Base-by-base conservation (phyloP, 2,113 vertebrate genomes). In the Centropus bengalensis region DNA sequence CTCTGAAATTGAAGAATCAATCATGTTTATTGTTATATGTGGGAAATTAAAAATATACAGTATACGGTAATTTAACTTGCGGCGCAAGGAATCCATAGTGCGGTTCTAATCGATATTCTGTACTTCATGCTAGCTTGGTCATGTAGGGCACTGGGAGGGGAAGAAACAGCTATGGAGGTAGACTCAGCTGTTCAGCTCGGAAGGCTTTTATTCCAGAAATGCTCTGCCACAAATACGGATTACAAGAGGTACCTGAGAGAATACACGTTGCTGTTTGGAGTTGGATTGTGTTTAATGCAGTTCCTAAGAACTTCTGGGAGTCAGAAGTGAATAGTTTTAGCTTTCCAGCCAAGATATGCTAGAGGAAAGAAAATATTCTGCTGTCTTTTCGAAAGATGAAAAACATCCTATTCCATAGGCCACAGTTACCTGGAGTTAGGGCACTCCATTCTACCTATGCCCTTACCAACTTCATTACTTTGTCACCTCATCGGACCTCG, bases 11-110 rank as follows among this genome's bases (percentile, higher is more conserved):
- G 95, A 96, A 94, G 92, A 94, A 97, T 97, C 89, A 89, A 89
- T 97, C 88, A 94, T 96, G 82, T 97, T 97, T 96, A 95, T 97
- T 98, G 92, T 96, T 97, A 86, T 96, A 86, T 92, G 60, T 87
- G 77, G 93, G 94, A 95, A 97, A 97, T 96, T 96, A 95, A 96
- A 97, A 96, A 93, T 94, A 88, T 84, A 79, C 69, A 89, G 75
- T 91, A 80, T 94, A 86, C 75, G 47, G 81, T 97, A 92, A 97
- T 97, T 96, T 97, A 96, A 94, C 89, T 84, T 89, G 69, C 58
- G 62, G 47, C 24, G 0, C 87, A 69, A 91, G 82, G 93, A 90
- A 91, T 95, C 95, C 33, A 49, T 40, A 82, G 83, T 85, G 89
- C 75, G n/a, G 79, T 96, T 93, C 81, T 62, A 77, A 96, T 98